Base-by-base conservation (phyloP, 2,113 vertebrate species). In the Ctenodactylus gundi region DNA sequence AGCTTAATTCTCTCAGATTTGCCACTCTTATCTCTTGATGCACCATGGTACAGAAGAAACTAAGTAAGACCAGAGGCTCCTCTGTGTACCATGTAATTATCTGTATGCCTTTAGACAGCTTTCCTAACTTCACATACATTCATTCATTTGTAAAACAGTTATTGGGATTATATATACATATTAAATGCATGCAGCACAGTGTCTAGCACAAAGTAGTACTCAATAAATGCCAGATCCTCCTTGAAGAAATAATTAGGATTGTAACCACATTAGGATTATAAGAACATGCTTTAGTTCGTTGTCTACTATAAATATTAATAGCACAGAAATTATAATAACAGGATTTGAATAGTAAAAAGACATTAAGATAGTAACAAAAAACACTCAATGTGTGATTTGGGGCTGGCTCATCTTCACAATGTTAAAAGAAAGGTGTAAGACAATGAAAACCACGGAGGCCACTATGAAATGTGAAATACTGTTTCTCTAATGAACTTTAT, bases 191-290 rank as follows among this genome's bases (percentile, higher is more conserved):
- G 82, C 73, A 64, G 64, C 77, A 90, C 21, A 92, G 94, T 75
- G 60, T 58, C 91, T 39, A 73, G 88, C 73, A 92, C 77, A 90
- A 14, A 92, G 81, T 64, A 95, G 72, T 93, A n/a, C 82, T 94
- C 83, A 73, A 75, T 76, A 94, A 97, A 92, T 95, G 70, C 23
- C 88, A 96, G 25, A 36, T 70, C 31, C 17, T 92, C 85, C 73
- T 88, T 94, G 57, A 95, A 81, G 58, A 51, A 82, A 81, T 78
- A 78, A 88, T 77, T 83, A 86, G 46, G 34, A 44, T 70, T 81
- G 62, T 58, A 64, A 62, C 34, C 84, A 75, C 44, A 91, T 65
- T 81, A 80, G 55, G 65, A 25, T 55, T 82, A 81, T 58, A 62
- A 76, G 39, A 91, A 86, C 36, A 93, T 58, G 21, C 20, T 39